Evolutionary conservation across 2,113 vertebrate species (phyloP), one percentile per base, ranked within the genome.

Genomic region (Lophochroa leadbeateri): DNA sequence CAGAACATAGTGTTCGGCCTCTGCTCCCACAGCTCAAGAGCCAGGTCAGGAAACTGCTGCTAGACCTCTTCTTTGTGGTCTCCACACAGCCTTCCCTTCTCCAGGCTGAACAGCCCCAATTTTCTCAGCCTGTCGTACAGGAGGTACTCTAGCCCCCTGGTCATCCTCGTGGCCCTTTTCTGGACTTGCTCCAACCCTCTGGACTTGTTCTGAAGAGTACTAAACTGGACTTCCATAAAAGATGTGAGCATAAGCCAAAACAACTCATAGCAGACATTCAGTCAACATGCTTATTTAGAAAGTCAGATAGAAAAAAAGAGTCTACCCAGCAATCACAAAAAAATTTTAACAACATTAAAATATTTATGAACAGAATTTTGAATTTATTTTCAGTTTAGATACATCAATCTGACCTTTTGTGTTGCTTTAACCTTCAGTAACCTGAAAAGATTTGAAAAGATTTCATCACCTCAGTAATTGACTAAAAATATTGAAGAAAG

Each of bases 401-500:
- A 13, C 1, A 67, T 23, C 12, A 46, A 4, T 8, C 14, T n/a
- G 7, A 43, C 5, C 43, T 83, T 25, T 55, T 52, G 31, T n/a
- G 7, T 57, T 52, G 9, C 7, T 76, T 68, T 71, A 57, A 52
- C 5, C 2, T 47, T 76, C 31, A 68, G 21, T 47, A 81, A 77
- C 49, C 24, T 63, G 12, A 57, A 76, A 90, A 67, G 7, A 9
- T 80, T 58, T 83, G 12, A 47, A 76, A 92, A 80, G 6, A 31
- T 11, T n/a, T 9, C 6, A 35, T 53, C 3, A 6, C 2, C 1
- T 6, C 13, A 31, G 11, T 33, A 84, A 68, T 2, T 29, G 4
- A 28, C 14, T 46, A 35, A 86, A 79, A 74, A 13, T 72, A 52
- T 23, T 50, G n/a, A 63, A 68, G 18, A 78, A n/a, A 86, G 63